Percentiles rank a stretch among this genome's conserved stretches.
phyloP scores from a whole-genome alignment of 2,888 invertebrate species.

The Diplolepis rosae region DNA sequence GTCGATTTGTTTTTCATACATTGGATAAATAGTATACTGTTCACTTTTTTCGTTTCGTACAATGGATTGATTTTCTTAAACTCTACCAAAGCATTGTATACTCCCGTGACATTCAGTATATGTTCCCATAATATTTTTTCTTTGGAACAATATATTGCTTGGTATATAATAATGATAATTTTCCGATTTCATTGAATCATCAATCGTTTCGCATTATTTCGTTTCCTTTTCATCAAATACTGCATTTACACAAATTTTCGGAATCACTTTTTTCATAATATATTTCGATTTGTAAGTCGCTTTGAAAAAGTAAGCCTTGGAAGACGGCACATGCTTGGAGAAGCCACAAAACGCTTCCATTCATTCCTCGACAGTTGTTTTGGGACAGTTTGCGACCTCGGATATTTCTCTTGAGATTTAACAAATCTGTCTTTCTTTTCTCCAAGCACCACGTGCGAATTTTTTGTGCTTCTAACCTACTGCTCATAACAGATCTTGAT shows the following conservation, averaged over 20 bases:
- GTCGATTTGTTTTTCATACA: constrained; percentile 48
- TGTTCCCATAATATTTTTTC: constrained; percentile 56
- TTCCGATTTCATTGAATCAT: too few relatives aligned
- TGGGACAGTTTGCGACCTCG: not conserved
- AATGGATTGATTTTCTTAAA: constrained; percentile 57
- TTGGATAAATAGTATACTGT: constrained; percentile 44
- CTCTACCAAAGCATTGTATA: constrained; percentile 54
- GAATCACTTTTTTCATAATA: not conserved
- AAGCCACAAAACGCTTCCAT: constrained; percentile 11
- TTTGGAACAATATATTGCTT: constrained; percentile 29
- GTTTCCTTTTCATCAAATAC: too few relatives aligned
- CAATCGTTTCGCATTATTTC: too few relatives aligned
- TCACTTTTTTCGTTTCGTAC: constrained; percentile 48
- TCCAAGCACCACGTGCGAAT: constrained; percentile 11
- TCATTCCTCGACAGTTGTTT: not conserved
- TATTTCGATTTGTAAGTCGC: not conserved
- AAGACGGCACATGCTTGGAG: constrained; percentile 13
- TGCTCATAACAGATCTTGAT: not conserved
- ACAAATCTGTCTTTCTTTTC: not conserved
- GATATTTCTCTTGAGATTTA: constrained; percentile 2
- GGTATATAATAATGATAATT: too few relatives aligned
- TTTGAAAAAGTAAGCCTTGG: constrained; percentile 5
- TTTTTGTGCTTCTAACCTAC: constrained; percentile 1
- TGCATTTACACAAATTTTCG: too few relatives aligned
- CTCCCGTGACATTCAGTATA: constrained; percentile 59